Evolutionary conservation across 1,140 invertebrate genomes (phyloP), one percentile per base, ranked within the genome.

Genomic region (Proctacanthus coquilletti): DNA sequence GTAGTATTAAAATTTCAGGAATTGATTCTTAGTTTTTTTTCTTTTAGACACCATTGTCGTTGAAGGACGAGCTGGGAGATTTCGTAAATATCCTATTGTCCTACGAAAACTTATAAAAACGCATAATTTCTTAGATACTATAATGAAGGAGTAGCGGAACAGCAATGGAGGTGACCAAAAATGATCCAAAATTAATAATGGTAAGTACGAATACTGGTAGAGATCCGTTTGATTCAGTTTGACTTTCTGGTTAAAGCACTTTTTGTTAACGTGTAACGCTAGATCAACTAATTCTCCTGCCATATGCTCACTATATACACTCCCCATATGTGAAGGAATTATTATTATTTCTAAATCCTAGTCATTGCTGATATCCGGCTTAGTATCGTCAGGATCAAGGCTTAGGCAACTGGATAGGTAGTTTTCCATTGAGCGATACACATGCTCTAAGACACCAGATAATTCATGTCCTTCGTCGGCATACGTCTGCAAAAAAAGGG

Each of bases 381-480:
- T 58, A 4, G 49, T 58, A 34, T 75, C 72, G 51, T 78, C 76
- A 43, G 77, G 74, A 62, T 84, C 81, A 60, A 86, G 69, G 53
- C 75, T 78, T 67, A 85, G 77, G 70, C 81, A 85, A 67, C 81
- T 73, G 52, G 76, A 69, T 56, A 84, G 75, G 66, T 74, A 84
- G 62, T 83, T 77, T 65, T 86, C 81, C 80, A 85, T 84, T 41
- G 81, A 84, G 45, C 74, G 70, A 61, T 85, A 86, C 41, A 80
- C 77, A 64, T 86, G 82, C 58, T 82, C 79, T 45, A 82, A 67
- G 34, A 84, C 81, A 33, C 80, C 80, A 41, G 66, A 63, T 36
- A 86, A 60, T 42, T 76, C 70, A 53, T 84, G 81, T 45, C 78
- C 81, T 68, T 86, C 80, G 55, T 86, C 77, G 39, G 80, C 80